Percentiles rank a stretch among this genome's conserved stretches.
phyloP scores from a whole-genome alignment of 2,797 vertebrate species.

The Melanotaenia parkinsoni region DNA sequence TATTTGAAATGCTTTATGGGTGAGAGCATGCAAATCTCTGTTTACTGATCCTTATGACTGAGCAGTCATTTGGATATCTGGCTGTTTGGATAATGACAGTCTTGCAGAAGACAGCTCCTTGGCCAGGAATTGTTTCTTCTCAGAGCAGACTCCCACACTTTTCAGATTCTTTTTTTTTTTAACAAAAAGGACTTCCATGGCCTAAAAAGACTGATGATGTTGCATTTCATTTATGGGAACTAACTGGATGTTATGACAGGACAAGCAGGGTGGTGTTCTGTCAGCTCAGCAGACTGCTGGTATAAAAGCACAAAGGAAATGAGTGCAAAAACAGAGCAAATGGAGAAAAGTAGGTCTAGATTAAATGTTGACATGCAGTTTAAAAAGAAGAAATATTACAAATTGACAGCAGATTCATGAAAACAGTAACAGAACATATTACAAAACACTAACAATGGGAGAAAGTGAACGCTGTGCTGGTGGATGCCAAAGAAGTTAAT shows the following conservation, averaged over 20 bases:
- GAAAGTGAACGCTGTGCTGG: slow-evolving; percentile 43
- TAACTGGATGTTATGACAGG: slow-evolving; percentile 29
- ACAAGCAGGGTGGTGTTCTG: slow-evolving; percentile 18
- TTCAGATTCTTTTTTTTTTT: slow-evolving; percentile 5
- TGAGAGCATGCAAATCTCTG: not conserved
- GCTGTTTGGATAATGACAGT: slow-evolving; percentile 27
- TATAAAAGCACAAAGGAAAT: slow-evolving; percentile 55
- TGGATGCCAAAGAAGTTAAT: slow-evolving; percentile 36
- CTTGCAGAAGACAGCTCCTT: slow-evolving; percentile 26
- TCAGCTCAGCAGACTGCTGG: slow-evolving; percentile 44
- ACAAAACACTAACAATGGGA: slow-evolving; percentile 13
- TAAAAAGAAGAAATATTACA: not conserved
- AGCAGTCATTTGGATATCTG: slow-evolving; percentile 15
- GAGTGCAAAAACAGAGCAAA: slow-evolving; percentile 18
- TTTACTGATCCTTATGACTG: slow-evolving; percentile 1
- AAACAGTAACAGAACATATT: slow-evolving; percentile 34
- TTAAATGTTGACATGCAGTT: not conserved
- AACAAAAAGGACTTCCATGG: slow-evolving; percentile 1
- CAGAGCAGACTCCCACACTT: slow-evolving; percentile 40
- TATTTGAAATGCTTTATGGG: not conserved
- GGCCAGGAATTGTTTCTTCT: slow-evolving; percentile 14
- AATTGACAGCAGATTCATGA: slow-evolving; percentile 3
- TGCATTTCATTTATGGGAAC: slow-evolving; percentile 23
- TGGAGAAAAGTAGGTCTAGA: not conserved
- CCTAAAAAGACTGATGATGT: slow-evolving; percentile 39